Conservation (phyloP, 1,140 invertebrate species). For the Colletes latitarsis region DNA sequence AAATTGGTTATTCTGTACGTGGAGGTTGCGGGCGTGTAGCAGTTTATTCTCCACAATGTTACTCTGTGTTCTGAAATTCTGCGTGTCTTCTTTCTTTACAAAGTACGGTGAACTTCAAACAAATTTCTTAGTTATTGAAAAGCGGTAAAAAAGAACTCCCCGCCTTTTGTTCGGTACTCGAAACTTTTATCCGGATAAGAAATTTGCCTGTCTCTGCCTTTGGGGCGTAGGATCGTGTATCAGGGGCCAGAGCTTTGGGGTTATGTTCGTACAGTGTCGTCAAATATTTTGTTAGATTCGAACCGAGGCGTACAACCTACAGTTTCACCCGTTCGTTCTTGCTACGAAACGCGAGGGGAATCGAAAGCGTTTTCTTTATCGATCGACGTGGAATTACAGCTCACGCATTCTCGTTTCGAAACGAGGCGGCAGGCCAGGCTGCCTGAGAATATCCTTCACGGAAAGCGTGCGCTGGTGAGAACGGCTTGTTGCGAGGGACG, state of each 20-base stretch:
- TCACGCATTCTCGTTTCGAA: constrained; percentile 27
- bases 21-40: too few species aligned
- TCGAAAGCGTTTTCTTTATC: constrained; percentile 27
- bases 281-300: constrained; percentile 7
- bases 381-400: constrained; percentile 5
- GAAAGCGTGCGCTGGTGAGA: neutral
- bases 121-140: too few species aligned
- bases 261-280: neutral
- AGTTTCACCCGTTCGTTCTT: neutral
- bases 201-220: too few species aligned
- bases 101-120: too few species aligned
- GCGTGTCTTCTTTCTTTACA: too few species aligned
- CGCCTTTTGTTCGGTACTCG: too few species aligned
- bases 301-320: neutral
- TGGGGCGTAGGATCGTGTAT: too few species aligned
- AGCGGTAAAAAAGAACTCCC: too few species aligned
- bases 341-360: constrained; percentile 11
- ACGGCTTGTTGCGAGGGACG: constrained; percentile 25
- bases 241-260: too few species aligned
- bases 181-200: too few species aligned
- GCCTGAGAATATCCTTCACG: neutral
- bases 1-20: neutral
- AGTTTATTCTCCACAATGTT: too few species aligned
- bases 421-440: neutral
- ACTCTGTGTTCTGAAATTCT: too few species aligned